These are phyloP conservation scores for Sorex fumeus DNA, from an alignment of 2,113 vertebrate species.

Conservation along the genomic window DNA sequence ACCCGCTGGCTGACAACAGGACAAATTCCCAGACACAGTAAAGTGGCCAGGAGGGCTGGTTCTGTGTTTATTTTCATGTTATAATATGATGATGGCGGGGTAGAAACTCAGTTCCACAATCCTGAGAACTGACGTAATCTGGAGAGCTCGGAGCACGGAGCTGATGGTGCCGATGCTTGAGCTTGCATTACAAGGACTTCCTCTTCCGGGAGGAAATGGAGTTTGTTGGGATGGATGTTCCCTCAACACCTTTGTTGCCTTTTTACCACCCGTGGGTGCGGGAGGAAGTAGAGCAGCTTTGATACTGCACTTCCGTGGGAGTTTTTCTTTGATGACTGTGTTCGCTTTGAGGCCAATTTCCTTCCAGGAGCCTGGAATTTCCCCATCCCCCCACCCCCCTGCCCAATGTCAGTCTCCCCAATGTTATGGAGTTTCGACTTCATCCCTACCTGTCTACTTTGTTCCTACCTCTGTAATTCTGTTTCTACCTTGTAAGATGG, in stretches of 20 bases:
- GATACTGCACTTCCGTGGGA: not conserved
- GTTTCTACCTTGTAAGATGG: not conserved
- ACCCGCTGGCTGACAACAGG: not conserved
- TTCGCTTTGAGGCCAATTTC: slow-evolving; percentile 48
- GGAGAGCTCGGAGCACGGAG: no score
- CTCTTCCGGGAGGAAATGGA: not conserved
- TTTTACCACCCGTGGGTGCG: slow-evolving; percentile 6
- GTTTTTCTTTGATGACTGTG: not conserved
- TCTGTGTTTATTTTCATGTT: no score
- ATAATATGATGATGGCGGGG: not conserved
- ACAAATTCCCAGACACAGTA: not conserved
- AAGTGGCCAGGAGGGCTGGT: not conserved
- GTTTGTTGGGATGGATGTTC: not conserved
- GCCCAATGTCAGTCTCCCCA: not conserved
- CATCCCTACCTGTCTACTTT: not conserved
- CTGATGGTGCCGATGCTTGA: no score
- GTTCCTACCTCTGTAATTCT: not conserved
- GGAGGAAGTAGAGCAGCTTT: not conserved
- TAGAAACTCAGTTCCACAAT: no score
- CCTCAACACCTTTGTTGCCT: not conserved
- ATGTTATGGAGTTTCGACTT: not conserved
- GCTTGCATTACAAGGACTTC: not conserved
- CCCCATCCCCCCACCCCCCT: not conserved
- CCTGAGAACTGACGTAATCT: no score
- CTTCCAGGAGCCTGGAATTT: slow-evolving; percentile 54